A percentile compares a stretch with the other conserved stretches of the same genome.
These are phyloP conservation scores for Tipula unca DNA, from an alignment of 2,888 invertebrate genomes.

Conservation along the genomic window DNA sequence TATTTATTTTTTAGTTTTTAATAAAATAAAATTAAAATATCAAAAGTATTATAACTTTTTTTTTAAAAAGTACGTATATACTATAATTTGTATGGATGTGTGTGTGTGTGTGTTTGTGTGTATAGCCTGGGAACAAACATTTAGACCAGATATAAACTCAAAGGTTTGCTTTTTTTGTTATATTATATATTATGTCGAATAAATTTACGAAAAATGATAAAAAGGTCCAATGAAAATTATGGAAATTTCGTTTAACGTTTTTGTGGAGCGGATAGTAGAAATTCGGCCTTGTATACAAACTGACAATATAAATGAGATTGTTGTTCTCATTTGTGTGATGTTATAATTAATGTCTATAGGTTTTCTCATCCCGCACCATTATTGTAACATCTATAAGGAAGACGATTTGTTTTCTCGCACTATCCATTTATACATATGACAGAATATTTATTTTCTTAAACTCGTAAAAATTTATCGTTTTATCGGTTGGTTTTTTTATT, in stretches of 20 bases:
- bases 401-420: neutral
- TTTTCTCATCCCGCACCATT: neutral
- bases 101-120: neutral
- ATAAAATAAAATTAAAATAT: constrained; percentile 1
- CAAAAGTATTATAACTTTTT: neutral
- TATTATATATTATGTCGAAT: neutral
- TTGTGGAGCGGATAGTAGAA: neutral
- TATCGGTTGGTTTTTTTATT: constrained; percentile 14
- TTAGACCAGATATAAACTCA: neutral
- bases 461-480: constrained; percentile 14
- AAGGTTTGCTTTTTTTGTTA: neutral
- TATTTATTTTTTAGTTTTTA: neutral
- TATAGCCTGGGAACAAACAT: neutral
- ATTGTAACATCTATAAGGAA: neutral
- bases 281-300: neutral
- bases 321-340: neutral
- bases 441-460: neutral
- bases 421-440: neutral
- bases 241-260: neutral
- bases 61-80: neutral
- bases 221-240: constrained; percentile 2
- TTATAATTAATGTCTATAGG: neutral
- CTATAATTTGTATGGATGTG: neutral
- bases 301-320: neutral
- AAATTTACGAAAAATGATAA: neutral